phyloP scores from a whole-genome alignment of 2,113 vertebrate species.

The Dromas ardeola region DNA sequence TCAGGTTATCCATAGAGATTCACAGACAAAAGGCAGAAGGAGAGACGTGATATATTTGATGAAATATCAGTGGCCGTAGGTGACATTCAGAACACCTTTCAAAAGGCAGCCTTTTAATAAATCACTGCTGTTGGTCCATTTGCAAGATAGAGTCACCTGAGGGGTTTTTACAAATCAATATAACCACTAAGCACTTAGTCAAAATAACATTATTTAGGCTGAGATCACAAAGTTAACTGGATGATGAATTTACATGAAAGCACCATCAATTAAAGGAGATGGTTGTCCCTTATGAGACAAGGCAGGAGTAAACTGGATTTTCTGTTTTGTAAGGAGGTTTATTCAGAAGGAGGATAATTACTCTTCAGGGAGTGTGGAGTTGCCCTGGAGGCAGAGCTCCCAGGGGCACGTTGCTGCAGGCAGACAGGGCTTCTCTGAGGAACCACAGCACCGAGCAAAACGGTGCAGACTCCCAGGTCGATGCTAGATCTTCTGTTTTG shows the following conservation, averaged over 20 bases:
- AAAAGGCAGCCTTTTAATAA: slow-evolving; percentile 50
- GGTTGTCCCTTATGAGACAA: slow-evolving; percentile 11
- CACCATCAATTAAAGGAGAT: slow-evolving; percentile 24
- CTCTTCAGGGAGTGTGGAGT: neutral
- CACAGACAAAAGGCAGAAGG: neutral
- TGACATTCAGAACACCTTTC: slow-evolving; percentile 47
- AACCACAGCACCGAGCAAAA: neutral
- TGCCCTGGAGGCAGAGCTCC: slow-evolving; percentile 1
- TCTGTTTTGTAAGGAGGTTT: neutral
- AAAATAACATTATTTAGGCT: slow-evolving; percentile 54
- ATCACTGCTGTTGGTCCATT: slow-evolving; percentile 41
- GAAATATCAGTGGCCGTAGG: neutral
- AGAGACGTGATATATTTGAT: neutral
- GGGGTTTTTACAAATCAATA: slow-evolving; percentile 57
- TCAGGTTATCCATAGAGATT: neutral
- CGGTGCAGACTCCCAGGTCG: neutral
- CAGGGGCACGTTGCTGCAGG: neutral
- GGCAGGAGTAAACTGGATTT: neutral
- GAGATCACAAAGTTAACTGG: slow-evolving; percentile 57
- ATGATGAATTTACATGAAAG: slow-evolving; percentile 54
- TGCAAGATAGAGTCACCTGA: slow-evolving; percentile 42
- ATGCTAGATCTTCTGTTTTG: neutral
- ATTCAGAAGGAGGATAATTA: slow-evolving; percentile 2
- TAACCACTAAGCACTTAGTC: slow-evolving; percentile 36
- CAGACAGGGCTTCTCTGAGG: neutral